Percentiles rank a stretch among this genome's conserved stretches.
Evolutionary conservation across 2,797 vertebrate genomes (phyloP).

Genomic region (Lacerta viridis): DNA sequence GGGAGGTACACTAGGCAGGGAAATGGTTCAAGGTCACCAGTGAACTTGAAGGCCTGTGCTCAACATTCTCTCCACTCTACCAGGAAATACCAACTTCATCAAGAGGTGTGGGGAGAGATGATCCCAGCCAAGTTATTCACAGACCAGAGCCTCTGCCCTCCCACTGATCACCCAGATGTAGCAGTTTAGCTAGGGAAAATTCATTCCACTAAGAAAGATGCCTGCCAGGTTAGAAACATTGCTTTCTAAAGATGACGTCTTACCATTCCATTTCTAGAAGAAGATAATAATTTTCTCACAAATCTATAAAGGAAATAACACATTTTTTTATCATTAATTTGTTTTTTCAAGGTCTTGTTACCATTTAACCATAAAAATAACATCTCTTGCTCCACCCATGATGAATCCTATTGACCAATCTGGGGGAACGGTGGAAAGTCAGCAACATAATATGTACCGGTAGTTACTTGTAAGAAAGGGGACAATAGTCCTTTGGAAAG

Average conservation of each 20-base stretch:
- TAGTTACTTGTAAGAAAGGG: conserved; percentile 6
- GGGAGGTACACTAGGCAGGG: background rate
- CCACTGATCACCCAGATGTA: background rate
- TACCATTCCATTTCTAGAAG: background rate
- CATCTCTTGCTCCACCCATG: background rate
- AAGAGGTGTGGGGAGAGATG: background rate
- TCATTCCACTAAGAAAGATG: background rate
- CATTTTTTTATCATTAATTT: conserved; percentile 4
- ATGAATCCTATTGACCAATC: background rate
- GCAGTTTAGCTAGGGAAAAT: background rate
- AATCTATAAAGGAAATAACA: background rate
- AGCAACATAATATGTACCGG: background rate
- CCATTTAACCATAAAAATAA: background rate
- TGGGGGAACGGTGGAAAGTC: background rate
- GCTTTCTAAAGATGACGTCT: background rate
- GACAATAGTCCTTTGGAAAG: background rate
- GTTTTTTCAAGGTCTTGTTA: background rate
- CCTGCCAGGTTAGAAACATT: background rate
- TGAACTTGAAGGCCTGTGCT: background rate
- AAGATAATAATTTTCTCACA: background rate
- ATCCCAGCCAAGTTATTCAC: background rate
- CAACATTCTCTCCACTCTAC: background rate
- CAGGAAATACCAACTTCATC: background rate
- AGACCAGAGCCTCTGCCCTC: background rate
- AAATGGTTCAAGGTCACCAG: background rate